Evolutionary conservation across 2,113 vertebrate species (phyloP), one percentile per base, ranked within the genome.

Genomic region (Tychaedon coryphoeus): DNA sequence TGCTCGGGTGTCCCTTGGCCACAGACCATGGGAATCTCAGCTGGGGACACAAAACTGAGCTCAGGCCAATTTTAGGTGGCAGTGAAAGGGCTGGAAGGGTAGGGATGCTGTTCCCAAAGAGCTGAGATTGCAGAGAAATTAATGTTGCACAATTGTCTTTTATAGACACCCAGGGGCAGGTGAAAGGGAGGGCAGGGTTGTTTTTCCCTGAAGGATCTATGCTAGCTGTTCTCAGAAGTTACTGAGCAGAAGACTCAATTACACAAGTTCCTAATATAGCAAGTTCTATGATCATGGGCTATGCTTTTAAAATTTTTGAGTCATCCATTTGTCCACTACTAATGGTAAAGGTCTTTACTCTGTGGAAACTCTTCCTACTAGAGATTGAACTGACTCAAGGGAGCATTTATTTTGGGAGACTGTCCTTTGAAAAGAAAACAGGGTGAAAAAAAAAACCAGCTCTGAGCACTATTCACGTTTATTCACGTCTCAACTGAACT

Each of bases 331-430:
- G 58, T 92, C 61, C 42, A 61, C 26, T 92, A 31, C 50, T 50
- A 58, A 75, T 73, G 81, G 70, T 57, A 92, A 93, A 95, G 81
- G 87, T 82, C 94, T 87, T 85, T 29, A 56, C 65, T 26, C 80
- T 33, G 43, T 87, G 89, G 91, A 95, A 95, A 96, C 47, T 92
- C 72, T 93, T 93, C 62, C 90, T 92, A 31, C 29, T 34, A 69
- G 58, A 70, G 83, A 66, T 17, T 73, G 19, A 92, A 81, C 50
- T 70, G 91, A 93, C 91, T 93, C 81, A 92, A 82, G 77, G 62
- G 81, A 94, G 86, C 66, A 47, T 87, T 82, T 92, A 90, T 94
- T 95, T 76, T 85, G 84, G 89, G 93, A 96, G 5, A 65, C 62
- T 91, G 91, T 77, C 45, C 73, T 96, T 85, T 90, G 82, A 70